phyloP scores from a whole-genome alignment of 2,797 vertebrate species.

The Amblyraja radiata region DNA sequence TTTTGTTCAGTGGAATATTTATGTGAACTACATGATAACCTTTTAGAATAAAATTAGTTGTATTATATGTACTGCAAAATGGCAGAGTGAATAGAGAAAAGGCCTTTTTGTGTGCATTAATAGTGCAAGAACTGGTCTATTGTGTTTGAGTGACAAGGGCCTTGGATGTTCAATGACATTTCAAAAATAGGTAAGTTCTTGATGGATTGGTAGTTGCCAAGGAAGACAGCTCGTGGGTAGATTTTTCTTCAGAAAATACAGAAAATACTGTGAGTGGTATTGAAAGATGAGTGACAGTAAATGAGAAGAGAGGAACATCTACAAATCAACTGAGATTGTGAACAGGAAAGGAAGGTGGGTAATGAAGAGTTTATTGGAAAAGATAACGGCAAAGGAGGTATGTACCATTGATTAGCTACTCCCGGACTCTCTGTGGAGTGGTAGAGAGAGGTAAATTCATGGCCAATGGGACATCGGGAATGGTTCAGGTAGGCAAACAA shows the following conservation, averaged over 20 bases:
- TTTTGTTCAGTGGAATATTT: too few relatives aligned
- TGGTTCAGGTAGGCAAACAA: neutral
- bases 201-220: neutral
- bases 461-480: neutral
- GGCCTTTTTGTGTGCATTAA: too few relatives aligned
- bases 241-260: neutral
- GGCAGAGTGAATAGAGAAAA: too few relatives aligned
- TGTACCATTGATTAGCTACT: neutral
- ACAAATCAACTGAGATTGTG: neutral
- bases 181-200: neutral
- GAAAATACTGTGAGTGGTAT: neutral
- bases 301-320: neutral
- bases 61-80: too few relatives aligned
- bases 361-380: neutral
- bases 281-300: neutral
- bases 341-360: neutral
- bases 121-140: too few relatives aligned
- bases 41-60: too few relatives aligned
- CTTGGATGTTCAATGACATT: neutral
- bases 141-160: too few relatives aligned
- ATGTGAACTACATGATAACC: too few relatives aligned
- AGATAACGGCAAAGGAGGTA: neutral
- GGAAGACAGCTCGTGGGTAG: neutral
- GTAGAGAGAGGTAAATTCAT: neutral
- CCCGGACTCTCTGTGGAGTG: neutral